phyloP scores from a whole-genome alignment of 2,888 invertebrate genomes.

The Nysson spinosus region DNA sequence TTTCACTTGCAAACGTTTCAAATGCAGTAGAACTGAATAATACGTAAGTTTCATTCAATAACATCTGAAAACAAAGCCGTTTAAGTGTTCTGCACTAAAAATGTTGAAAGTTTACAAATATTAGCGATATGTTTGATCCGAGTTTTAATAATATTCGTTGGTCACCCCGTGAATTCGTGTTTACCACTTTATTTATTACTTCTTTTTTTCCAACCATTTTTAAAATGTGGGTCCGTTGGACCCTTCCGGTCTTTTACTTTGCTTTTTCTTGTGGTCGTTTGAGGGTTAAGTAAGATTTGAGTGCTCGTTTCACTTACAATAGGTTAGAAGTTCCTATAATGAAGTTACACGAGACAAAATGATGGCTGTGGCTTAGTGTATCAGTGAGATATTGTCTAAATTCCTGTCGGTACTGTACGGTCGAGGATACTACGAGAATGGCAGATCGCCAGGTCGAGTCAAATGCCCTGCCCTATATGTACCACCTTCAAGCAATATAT shows the following conservation, averaged over 20 bases:
- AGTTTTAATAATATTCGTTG: too few relatives aligned
- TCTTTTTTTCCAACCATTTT: neutral
- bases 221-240: neutral
- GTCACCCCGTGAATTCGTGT: too few relatives aligned
- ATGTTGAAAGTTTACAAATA: too few relatives aligned
- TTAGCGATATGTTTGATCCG: too few relatives aligned
- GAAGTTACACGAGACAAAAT: conserved; percentile 25
- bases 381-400: conserved; percentile 53
- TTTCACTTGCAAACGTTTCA: too few relatives aligned
- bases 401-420: conserved; percentile 38
- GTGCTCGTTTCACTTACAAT: neutral
- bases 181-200: too few relatives aligned
- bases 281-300: neutral
- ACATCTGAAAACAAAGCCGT: too few relatives aligned
- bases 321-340: conserved; percentile 25
- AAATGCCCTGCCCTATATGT: conserved; percentile 55
- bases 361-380: conserved; percentile 26
- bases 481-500: conserved; percentile 37
- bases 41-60: too few relatives aligned
- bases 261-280: neutral
- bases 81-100: too few relatives aligned
- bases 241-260: neutral
- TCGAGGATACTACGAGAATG: conserved; percentile 51
- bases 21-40: too few relatives aligned
- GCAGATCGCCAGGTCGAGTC: conserved; percentile 59